Conservation (phyloP, 1,140 invertebrate genomes). For the Octopus bimaculoides region DNA sequence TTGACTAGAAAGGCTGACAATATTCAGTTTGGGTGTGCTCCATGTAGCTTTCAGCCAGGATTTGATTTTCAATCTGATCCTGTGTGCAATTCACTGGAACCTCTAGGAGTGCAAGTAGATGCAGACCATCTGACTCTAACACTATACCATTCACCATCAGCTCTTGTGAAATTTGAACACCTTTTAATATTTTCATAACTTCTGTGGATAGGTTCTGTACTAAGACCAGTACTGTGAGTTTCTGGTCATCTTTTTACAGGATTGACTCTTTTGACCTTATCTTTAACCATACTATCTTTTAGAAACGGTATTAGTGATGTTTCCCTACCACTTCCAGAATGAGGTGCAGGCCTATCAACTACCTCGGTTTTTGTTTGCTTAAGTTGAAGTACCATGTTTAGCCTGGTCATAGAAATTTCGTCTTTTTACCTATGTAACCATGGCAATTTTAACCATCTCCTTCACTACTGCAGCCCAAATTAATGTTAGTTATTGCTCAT, state of each 20-base stretch:
- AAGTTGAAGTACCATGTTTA: constrained; percentile 59
- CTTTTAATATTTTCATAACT: not conserved
- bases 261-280: not conserved
- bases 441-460: constrained; percentile 29
- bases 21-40: constrained; percentile 30
- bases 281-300: not conserved
- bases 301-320: not conserved
- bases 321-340: not conserved
- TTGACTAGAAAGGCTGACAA: constrained; percentile 34
- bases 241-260: not conserved
- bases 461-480: constrained; percentile 25
- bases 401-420: constrained; percentile 48
- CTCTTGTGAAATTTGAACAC: constrained; percentile 58
- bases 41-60: constrained; percentile 28
- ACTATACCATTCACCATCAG: constrained; percentile 68
- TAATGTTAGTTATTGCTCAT: constrained; percentile 27
- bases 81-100: not conserved
- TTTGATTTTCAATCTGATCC: constrained; percentile 31
- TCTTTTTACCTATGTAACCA: constrained; percentile 39
- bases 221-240: not conserved
- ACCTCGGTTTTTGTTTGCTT: constrained; percentile 48
- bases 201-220: not conserved
- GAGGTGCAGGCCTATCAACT: not conserved
- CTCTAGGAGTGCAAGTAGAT: constrained; percentile 9
- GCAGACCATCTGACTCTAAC: constrained; percentile 56